Conservation (phyloP, 2,797 vertebrate genomes). For the Loriculus beryllinus region DNA sequence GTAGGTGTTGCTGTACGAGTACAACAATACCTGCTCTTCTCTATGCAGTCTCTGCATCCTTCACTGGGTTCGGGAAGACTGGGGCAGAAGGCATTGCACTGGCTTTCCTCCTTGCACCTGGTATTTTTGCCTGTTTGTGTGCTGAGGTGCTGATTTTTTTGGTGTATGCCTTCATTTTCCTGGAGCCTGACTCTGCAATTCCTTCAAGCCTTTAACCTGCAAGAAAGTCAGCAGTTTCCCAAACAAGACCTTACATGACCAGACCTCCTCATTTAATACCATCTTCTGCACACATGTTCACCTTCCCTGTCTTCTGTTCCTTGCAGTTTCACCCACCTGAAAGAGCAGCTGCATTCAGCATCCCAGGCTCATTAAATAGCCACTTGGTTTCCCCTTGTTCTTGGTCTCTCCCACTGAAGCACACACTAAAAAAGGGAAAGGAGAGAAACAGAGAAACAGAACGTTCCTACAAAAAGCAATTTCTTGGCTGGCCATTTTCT, state of each 20-base stretch:
- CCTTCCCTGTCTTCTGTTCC: background rate
- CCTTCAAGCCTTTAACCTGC: background rate
- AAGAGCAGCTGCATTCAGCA: background rate
- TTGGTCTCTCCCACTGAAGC: slow-evolving; percentile 7
- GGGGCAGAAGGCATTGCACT: background rate
- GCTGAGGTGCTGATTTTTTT: slow-evolving; percentile 14
- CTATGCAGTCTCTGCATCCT: background rate
- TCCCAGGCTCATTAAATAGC: background rate
- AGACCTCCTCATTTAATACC: background rate
- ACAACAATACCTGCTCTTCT: background rate
- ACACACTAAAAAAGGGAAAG: background rate
- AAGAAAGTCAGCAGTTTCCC: slow-evolving; percentile 42
- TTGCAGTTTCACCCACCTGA: background rate
- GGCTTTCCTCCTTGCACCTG: background rate
- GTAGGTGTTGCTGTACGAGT: background rate
- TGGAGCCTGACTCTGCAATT: slow-evolving; percentile 31
- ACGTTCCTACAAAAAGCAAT: slow-evolving; percentile 57
- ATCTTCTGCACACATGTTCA: background rate
- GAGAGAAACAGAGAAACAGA: slow-evolving; percentile 4
- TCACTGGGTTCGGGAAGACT: background rate
- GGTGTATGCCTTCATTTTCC: background rate
- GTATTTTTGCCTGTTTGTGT: background rate
- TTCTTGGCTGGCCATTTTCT: slow-evolving; percentile 62
- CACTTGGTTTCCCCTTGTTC: background rate
- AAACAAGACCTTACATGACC: slow-evolving; percentile 18